phyloP scores from a whole-genome alignment of 1,140 invertebrate genomes.

The Drosophila kanapiae region DNA sequence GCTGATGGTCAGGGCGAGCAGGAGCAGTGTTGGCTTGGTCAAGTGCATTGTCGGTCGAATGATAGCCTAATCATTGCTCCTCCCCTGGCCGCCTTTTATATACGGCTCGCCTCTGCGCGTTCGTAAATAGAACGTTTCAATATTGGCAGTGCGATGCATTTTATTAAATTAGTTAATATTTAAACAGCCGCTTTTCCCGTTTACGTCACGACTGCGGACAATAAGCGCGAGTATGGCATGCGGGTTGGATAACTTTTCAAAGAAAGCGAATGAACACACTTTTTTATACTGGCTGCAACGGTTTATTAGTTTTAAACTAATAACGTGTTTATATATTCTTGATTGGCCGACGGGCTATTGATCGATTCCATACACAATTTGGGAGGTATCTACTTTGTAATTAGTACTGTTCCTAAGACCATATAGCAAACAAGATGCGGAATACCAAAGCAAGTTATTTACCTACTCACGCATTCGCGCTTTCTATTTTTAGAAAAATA shows the following conservation, averaged over 20 bases:
- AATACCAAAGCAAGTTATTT: too few species aligned
- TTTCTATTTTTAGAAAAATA: too few species aligned
- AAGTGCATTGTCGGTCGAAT: constrained; percentile 47
- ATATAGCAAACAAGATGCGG: too few species aligned
- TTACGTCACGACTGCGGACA: constrained; percentile 2
- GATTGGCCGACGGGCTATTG: background rate
- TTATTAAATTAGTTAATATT: constrained; percentile 63
- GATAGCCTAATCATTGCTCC: constrained; percentile 24
- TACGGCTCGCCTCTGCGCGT: background rate
- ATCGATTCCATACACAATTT: background rate
- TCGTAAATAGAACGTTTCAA: constrained; percentile 28
- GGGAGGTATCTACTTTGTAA: too few species aligned
- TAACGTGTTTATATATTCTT: background rate
- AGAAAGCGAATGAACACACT: constrained; percentile 4
- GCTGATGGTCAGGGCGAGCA: constrained; percentile 55
- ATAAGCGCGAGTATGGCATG: constrained; percentile 3
- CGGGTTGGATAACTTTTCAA: constrained; percentile 30
- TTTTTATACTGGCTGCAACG: constrained; percentile 1
- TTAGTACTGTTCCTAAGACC: too few species aligned
- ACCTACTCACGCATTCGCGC: too few species aligned
- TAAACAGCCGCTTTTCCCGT: constrained; percentile 47
- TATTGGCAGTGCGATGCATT: constrained; percentile 47
- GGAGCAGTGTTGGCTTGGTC: constrained; percentile 51
- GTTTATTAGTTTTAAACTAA: background rate
- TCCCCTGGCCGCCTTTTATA: constrained; percentile 47